Evolutionary conservation across 1,140 invertebrate genomes (phyloP).

Genomic region (Leptinotarsa lineolata): DNA sequence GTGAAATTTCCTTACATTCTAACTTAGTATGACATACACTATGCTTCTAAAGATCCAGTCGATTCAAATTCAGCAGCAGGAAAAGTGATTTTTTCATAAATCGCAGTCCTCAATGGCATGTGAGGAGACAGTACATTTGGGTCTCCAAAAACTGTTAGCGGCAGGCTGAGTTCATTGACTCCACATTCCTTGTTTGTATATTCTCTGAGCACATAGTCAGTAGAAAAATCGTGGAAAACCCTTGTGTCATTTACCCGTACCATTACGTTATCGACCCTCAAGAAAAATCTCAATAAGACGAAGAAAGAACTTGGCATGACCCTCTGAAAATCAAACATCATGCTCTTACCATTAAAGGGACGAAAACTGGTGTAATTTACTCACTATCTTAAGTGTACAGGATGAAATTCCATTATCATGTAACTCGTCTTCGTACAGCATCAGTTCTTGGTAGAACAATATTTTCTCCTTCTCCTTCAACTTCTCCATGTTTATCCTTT

Average conservation of each 20-base stretch:
- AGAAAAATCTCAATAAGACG: slow-evolving; percentile 86
- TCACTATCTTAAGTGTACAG: slow-evolving; percentile 92
- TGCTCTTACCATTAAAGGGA: background rate
- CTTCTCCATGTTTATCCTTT: slow-evolving; percentile 87
- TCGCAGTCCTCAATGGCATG: slow-evolving; percentile 46
- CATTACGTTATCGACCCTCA: slow-evolving; percentile 92
- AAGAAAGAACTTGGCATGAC: slow-evolving; percentile 96
- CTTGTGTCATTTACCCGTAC: slow-evolving; percentile 90
- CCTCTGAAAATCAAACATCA: slow-evolving; percentile 67
- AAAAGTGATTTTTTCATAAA: slow-evolving; percentile 52
- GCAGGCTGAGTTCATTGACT: slow-evolving; percentile 64
- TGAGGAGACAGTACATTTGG: slow-evolving; percentile 51
- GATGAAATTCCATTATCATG: slow-evolving; percentile 96
- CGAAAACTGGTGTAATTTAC: slow-evolving; percentile 42
- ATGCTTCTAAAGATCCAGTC: too few relatives aligned
- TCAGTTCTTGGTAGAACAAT: slow-evolving; percentile 91
- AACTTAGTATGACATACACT: too few relatives aligned
- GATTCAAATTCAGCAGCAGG: background rate
- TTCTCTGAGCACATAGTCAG: slow-evolving; percentile 77
- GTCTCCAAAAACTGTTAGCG: slow-evolving; percentile 52
- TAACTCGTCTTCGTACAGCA: slow-evolving; percentile 96
- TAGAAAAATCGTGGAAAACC: slow-evolving; percentile 81
- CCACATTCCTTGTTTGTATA: slow-evolving; percentile 75
- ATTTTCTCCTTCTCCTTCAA: slow-evolving; percentile 91
- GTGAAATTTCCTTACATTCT: too few relatives aligned